Evolutionary conservation across 2,888 invertebrate species (phyloP).

Genomic region (Globia sparganii): DNA sequence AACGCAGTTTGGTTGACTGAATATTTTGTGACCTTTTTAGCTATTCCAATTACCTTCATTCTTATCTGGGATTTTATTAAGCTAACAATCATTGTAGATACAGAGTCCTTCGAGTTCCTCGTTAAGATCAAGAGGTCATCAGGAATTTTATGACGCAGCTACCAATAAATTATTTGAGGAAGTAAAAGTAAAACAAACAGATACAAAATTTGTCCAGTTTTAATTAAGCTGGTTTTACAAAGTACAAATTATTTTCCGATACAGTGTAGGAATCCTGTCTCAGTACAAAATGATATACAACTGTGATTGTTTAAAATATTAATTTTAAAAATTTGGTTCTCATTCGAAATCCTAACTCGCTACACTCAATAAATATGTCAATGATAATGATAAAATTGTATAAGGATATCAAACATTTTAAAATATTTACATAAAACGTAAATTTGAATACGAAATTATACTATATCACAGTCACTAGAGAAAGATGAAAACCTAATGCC

Average conservation of each 20-base stretch:
- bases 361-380: slow-evolving; percentile 83
- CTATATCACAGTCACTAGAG: slow-evolving; percentile 90
- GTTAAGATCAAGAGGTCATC: slow-evolving; percentile 43
- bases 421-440: slow-evolving; percentile 87
- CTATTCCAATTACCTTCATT: not conserved
- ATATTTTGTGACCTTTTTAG: not conserved
- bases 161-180: slow-evolving; percentile 18
- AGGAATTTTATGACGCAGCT: slow-evolving; percentile 30
- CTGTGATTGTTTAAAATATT: slow-evolving; percentile 67
- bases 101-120: not conserved
- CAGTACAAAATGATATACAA: slow-evolving; percentile 79
- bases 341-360: slow-evolving; percentile 69
- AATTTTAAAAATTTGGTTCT: slow-evolving; percentile 69
- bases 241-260: slow-evolving; percentile 76
- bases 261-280: slow-evolving; percentile 77
- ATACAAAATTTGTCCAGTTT: slow-evolving; percentile 77
- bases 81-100: slow-evolving; percentile 3
- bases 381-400: slow-evolving; percentile 87
- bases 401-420: slow-evolving; percentile 88
- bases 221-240: slow-evolving; percentile 79
- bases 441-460: slow-evolving; percentile 85
- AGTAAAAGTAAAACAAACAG: slow-evolving; percentile 68
- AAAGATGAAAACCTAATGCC: slow-evolving; percentile 84
- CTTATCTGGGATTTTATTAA: not conserved
- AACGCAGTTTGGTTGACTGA: not conserved